Percentiles rank a stretch among this genome's conserved stretches.
phyloP scores from a whole-genome alignment of 1,140 invertebrate species.

The Armadillidium nasatum region DNA sequence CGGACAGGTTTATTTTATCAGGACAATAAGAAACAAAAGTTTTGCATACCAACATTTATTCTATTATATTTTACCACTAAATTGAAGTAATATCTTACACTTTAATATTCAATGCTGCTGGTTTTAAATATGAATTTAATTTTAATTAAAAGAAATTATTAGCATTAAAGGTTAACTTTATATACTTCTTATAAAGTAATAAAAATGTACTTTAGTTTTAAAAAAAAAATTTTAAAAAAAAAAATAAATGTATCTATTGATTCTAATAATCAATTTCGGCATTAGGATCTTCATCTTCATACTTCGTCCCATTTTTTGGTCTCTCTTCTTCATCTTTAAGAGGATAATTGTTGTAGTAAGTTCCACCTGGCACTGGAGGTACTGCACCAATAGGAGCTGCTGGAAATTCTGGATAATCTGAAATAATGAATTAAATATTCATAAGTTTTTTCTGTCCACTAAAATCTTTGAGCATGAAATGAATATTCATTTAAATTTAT shows the following conservation, averaged over 20 bases:
- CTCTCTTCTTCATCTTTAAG: constrained; percentile 44
- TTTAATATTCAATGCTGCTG: too few species aligned
- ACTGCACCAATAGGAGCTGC: background rate
- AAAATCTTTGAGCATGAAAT: background rate
- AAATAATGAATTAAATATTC: background rate
- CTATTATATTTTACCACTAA: too few species aligned
- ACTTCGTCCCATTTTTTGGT: constrained; percentile 42
- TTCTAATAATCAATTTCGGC: constrained; percentile 43
- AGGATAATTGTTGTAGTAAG: constrained; percentile 43
- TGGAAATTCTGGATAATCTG: constrained; percentile 42
- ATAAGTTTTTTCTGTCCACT: background rate
- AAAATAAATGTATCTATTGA: background rate
- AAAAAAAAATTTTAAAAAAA: constrained; percentile 7
- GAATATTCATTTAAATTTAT: background rate
- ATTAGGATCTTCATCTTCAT: constrained; percentile 40
- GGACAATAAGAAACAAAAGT: too few species aligned
- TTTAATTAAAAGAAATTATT: too few species aligned
- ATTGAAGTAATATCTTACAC: too few species aligned
- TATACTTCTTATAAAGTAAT: too few species aligned
- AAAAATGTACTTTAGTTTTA: too few species aligned
- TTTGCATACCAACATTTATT: too few species aligned
- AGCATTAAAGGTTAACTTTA: too few species aligned
- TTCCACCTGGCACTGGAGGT: background rate
- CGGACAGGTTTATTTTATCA: too few species aligned
- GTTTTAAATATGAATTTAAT: too few species aligned